Conservation (phyloP, 2,888 invertebrate species). For the Harmothoe impar region DNA sequence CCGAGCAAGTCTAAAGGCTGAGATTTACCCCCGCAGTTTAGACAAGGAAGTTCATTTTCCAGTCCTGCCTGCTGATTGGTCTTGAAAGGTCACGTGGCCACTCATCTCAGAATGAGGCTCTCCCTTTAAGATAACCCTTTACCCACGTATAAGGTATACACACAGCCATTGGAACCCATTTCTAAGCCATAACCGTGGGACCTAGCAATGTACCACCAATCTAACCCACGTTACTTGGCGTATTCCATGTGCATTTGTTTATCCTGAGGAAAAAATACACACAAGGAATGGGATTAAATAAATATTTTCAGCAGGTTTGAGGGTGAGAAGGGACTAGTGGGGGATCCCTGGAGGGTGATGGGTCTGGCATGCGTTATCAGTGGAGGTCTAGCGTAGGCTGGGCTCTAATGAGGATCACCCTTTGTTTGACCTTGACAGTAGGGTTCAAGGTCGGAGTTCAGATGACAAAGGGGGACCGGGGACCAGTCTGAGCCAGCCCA, state of each 20-base stretch:
- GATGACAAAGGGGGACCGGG: background rate
- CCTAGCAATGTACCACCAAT: background rate
- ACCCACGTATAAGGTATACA: background rate
- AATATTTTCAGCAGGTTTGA: background rate
- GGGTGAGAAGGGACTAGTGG: background rate
- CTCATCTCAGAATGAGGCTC: background rate
- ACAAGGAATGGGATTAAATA: constrained; percentile 15
- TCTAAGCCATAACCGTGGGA: background rate
- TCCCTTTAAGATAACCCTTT: background rate
- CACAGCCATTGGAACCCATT: background rate
- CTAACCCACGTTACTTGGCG: too few species aligned
- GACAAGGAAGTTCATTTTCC: too few species aligned
- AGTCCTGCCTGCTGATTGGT: constrained; percentile 3
- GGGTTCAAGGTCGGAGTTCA: background rate
- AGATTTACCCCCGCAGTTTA: too few species aligned
- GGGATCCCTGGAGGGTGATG: background rate
- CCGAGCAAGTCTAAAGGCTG: too few species aligned
- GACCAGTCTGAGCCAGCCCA: too few species aligned
- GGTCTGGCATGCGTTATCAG: background rate
- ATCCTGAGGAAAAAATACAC: background rate
- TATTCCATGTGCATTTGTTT: background rate
- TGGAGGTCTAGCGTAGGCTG: background rate
- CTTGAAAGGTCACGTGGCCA: constrained; percentile 33
- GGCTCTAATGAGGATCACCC: background rate
- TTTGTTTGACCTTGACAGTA: constrained; percentile 26